A percentile compares a stretch with the other conserved stretches of the same genome.
Evolutionary conservation across 2,113 vertebrate species (phyloP).

Genomic region (Mobula birostris): DNA sequence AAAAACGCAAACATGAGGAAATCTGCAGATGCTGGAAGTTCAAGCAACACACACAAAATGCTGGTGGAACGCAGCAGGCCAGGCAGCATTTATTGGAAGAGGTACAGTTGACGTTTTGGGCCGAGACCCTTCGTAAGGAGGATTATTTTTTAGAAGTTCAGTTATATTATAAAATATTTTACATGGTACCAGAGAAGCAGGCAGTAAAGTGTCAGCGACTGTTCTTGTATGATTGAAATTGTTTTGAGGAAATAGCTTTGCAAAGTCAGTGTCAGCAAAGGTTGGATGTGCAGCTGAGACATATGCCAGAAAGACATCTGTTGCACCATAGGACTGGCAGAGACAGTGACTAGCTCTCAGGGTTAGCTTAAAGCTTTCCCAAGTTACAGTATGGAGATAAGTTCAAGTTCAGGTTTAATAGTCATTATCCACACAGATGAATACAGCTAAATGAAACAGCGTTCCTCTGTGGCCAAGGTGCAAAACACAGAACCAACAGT

Average conservation of each 20-base stretch:
- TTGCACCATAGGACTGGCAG: neutral
- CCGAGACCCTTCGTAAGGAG: neutral
- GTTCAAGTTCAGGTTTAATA: no score
- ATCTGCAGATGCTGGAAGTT: no score
- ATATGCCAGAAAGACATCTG: neutral
- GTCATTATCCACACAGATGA: no score
- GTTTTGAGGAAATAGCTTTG: neutral
- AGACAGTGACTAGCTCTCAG: neutral
- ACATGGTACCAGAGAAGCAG: neutral
- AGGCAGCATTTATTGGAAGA: no score
- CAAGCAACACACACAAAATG: no score
- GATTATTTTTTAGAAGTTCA: neutral
- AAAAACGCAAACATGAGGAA: no score
- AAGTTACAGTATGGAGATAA: neutral
- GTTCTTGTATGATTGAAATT: neutral
- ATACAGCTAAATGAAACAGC: no score
- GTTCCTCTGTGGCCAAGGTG: no score
- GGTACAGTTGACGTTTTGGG: no score
- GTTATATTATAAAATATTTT: neutral
- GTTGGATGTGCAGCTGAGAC: neutral
- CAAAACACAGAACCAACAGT: no score
- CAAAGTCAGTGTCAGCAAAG: neutral
- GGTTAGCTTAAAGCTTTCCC: neutral
- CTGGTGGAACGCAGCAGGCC: no score
- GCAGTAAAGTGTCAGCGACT: neutral